Evolutionary conservation across 1,140 invertebrate genomes (phyloP).

Genomic region (Eriocheir sinensis): DNA sequence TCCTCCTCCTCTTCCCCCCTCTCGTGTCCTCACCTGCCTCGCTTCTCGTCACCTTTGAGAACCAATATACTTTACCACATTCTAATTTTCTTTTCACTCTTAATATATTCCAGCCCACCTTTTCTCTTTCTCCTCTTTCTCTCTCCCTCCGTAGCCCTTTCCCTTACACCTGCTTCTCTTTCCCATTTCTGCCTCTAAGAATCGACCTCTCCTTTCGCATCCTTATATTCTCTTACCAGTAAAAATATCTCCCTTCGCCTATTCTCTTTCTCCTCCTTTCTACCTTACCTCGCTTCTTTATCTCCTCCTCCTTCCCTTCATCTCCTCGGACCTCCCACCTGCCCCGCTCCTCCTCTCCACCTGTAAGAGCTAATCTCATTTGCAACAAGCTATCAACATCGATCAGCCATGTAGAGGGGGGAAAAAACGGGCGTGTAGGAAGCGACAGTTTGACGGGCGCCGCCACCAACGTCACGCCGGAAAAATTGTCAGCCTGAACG

Average conservation of each 20-base stretch:
- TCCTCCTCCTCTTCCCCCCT: neutral
- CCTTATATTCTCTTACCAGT: too few relatives aligned
- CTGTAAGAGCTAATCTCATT: slow-evolving; percentile 47
- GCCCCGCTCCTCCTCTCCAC: neutral
- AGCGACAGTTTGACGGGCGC: slow-evolving; percentile 36
- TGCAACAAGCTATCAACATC: slow-evolving; percentile 56
- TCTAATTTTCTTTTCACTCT: neutral
- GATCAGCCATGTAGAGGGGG: slow-evolving; percentile 5
- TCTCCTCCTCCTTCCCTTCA: neutral
- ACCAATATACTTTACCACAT: neutral
- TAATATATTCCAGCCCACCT: neutral
- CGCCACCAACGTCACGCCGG: slow-evolving; percentile 39
- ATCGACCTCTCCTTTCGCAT: too few relatives aligned
- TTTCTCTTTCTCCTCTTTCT: neutral
- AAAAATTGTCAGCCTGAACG: slow-evolving; percentile 49
- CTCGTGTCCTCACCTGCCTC: too few relatives aligned
- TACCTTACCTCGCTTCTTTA: neutral
- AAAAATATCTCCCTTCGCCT: neutral
- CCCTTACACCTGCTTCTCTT: neutral
- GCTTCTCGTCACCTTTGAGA: too few relatives aligned
- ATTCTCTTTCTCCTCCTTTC: neutral
- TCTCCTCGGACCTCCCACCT: neutral
- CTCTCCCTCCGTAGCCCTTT: neutral
- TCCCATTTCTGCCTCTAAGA: neutral
- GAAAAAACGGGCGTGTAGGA: neutral